Percentiles rank a stretch among this genome's conserved stretches.
These are phyloP conservation scores for Pectinophora gossypiella DNA, from an alignment of 1,140 invertebrate genomes.

Conservation along the genomic window DNA sequence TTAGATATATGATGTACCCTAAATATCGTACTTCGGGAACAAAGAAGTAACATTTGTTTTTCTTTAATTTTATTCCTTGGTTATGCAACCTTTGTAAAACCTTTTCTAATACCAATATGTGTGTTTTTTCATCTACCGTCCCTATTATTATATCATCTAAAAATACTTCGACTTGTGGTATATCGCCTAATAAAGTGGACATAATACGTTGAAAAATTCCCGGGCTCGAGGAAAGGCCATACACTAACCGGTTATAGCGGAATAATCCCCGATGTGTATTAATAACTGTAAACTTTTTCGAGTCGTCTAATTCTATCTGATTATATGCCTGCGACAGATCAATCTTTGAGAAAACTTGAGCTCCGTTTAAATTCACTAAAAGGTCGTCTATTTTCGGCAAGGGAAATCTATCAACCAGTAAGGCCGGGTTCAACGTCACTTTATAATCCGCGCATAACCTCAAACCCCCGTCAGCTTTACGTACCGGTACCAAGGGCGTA, in stretches of 20 bases:
- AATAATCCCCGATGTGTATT: slow-evolving; percentile 44
- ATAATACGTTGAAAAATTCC: slow-evolving; percentile 47
- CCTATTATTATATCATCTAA: slow-evolving; percentile 11
- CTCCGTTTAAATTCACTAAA: slow-evolving; percentile 26
- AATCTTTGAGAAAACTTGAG: slow-evolving; percentile 32
- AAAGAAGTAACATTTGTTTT: no score
- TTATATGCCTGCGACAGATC: slow-evolving; percentile 39
- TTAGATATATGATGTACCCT: not conserved
- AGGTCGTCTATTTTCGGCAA: slow-evolving; percentile 35
- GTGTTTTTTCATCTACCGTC: not conserved
- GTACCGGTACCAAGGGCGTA: slow-evolving; percentile 48
- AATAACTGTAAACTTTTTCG: slow-evolving; percentile 52
- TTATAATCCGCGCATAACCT: slow-evolving; percentile 47
- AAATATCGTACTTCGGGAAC: not conserved
- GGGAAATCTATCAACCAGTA: slow-evolving; percentile 36
- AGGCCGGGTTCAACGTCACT: slow-evolving; percentile 34
- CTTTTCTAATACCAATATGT: no score
- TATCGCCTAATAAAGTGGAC: slow-evolving; percentile 30
- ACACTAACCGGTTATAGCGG: slow-evolving; percentile 41
- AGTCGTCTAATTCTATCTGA: slow-evolving; percentile 34
- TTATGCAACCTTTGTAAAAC: no score
- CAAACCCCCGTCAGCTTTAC: slow-evolving; percentile 49
- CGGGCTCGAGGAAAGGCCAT: slow-evolving; percentile 42
- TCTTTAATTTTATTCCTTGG: no score
- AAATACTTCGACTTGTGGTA: slow-evolving; percentile 16